A percentile compares a stretch with the other conserved stretches of the same genome.
These are phyloP conservation scores for Coelogynopora nodosa DNA, from an alignment of 2,888 invertebrate species.

Conservation along the genomic window DNA sequence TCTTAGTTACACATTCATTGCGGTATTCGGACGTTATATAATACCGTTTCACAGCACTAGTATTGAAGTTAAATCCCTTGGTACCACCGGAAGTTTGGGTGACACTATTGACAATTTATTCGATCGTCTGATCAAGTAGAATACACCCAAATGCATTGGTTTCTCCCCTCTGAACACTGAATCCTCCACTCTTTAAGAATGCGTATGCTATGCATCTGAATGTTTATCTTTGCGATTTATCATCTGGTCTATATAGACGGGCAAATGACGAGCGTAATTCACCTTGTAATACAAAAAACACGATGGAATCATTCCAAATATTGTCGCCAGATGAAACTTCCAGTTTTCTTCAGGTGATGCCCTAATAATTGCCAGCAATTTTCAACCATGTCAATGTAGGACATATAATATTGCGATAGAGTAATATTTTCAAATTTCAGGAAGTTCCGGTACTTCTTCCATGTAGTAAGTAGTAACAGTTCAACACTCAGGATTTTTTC, in stretches of 20 bases:
- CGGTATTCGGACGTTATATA: constrained; percentile 34
- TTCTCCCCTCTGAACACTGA: too few relatives aligned
- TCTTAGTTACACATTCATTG: background rate
- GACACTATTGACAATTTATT: constrained; percentile 48
- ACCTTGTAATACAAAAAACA: constrained; percentile 50
- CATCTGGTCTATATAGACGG: constrained; percentile 47
- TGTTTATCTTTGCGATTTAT: constrained; percentile 40
- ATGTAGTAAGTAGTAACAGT: constrained; percentile 11
- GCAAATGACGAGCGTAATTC: constrained; percentile 50
- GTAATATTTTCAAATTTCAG: constrained; percentile 40
- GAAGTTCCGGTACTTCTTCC: constrained; percentile 29
- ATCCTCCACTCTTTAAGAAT: constrained; percentile 39
- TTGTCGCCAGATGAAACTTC: constrained; percentile 47
- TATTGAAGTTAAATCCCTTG: constrained; percentile 28
- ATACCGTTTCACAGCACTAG: constrained; percentile 46
- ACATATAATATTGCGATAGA: constrained; percentile 49
- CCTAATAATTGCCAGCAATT: constrained; percentile 46
- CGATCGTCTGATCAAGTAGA: too few relatives aligned
- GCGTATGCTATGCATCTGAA: constrained; percentile 45
- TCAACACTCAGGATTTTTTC: constrained; percentile 22
- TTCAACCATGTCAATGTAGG: constrained; percentile 50
- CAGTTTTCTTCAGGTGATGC: constrained; percentile 49
- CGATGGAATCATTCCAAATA: constrained; percentile 49
- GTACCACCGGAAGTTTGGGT: constrained; percentile 49
- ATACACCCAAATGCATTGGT: too few relatives aligned